phyloP scores from a whole-genome alignment of 2,113 vertebrate genomes.

The Orycteropus afer region DNA sequence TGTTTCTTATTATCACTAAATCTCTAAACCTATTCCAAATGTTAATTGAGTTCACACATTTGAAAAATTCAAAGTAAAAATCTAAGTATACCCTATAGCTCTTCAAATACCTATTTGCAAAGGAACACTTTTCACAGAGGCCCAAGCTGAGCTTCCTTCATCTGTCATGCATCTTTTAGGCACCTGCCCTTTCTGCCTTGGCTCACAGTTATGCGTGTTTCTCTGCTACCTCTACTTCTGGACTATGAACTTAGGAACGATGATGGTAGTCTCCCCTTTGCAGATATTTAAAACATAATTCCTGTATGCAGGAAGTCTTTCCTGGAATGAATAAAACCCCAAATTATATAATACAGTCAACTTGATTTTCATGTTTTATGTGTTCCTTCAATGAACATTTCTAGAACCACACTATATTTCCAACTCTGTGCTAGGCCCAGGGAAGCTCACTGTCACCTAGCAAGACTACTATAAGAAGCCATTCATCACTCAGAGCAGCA shows the following conservation, averaged over 20 bases:
- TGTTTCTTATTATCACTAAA: background rate
- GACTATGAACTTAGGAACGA: background rate
- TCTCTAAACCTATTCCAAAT: background rate
- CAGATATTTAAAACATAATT: background rate
- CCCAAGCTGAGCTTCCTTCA: background rate
- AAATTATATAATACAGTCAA: background rate
- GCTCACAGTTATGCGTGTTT: accelerated
- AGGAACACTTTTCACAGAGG: background rate
- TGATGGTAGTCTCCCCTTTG: background rate
- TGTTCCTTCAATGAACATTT: background rate
- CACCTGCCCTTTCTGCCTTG: background rate
- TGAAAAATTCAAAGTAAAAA: slow-evolving; percentile 44
- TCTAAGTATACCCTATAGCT: background rate
- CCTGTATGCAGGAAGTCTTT: background rate
- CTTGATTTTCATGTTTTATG: background rate
- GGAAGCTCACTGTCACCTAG: background rate
- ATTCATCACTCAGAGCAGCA: background rate
- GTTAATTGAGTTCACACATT: slow-evolving; percentile 39
- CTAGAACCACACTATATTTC: background rate
- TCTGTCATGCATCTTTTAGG: accelerated
- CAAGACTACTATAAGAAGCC: background rate
- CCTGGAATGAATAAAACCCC: background rate
- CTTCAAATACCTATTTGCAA: background rate
- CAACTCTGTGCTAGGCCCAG: background rate
- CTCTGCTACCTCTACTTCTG: background rate